Conservation (phyloP, 1,140 invertebrate species). For the Drosophila prosaltans region DNA sequence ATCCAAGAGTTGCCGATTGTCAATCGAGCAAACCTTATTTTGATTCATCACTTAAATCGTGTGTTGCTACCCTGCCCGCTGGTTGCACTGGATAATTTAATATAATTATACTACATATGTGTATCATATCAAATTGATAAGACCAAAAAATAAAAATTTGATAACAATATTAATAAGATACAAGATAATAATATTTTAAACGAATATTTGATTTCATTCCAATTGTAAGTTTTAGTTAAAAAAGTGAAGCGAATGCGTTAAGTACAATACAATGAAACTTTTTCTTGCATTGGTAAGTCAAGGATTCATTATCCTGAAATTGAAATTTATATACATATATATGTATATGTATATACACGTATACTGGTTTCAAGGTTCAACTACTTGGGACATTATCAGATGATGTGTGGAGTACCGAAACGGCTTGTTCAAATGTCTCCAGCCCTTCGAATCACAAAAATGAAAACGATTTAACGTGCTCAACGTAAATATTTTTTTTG, state of each 20-base stretch:
- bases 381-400: not conserved
- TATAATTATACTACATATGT: not conserved
- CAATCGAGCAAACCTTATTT: not conserved
- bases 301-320: not conserved
- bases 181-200: not conserved
- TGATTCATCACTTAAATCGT: not conserved
- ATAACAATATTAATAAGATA: not conserved
- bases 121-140: too few species aligned
- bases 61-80: not conserved
- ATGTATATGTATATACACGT: not conserved
- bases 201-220: not conserved
- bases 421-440: too few species aligned
- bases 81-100: not conserved
- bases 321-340: not conserved
- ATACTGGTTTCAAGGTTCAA: not conserved
- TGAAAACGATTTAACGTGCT: too few species aligned
- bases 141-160: not conserved
- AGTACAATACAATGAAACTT: not conserved
- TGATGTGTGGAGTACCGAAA: not conserved
- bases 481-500: too few species aligned
- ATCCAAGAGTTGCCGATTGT: not conserved
- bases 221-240: not conserved
- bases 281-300: not conserved
- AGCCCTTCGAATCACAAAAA: too few species aligned
- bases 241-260: not conserved